Evolutionary conservation across 2,113 vertebrate genomes (phyloP).

Genomic region (Steatornis caripensis): DNA sequence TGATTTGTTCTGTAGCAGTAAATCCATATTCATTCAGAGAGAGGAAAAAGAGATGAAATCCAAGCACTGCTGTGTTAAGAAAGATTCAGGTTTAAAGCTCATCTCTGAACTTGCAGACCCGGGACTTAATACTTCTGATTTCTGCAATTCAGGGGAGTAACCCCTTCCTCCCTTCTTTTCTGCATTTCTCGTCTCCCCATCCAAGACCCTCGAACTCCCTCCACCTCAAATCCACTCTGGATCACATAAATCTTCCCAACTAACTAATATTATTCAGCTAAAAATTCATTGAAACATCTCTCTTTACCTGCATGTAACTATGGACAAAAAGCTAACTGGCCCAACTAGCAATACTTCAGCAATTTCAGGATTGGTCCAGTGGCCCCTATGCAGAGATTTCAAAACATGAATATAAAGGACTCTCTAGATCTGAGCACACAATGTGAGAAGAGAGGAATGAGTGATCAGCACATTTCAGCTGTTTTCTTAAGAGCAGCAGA

Average conservation of each 20-base stretch:
- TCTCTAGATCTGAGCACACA: not conserved
- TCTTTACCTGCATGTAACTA: not conserved
- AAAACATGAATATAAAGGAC: not conserved
- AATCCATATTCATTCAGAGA: not conserved
- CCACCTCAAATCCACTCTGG: not conserved
- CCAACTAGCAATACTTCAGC: not conserved
- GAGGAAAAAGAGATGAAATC: not conserved
- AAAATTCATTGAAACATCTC: not conserved
- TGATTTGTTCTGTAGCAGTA: not conserved
- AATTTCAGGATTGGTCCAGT: not conserved
- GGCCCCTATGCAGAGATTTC: not conserved
- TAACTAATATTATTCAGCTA: not conserved
- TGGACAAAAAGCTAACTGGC: not conserved
- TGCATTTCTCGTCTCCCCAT: fast-evolving
- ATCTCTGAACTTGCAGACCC: not conserved
- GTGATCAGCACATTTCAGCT: not conserved
- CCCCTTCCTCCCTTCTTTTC: not conserved
- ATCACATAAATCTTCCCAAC: not conserved
- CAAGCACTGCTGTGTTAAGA: not conserved
- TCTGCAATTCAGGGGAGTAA: not conserved
- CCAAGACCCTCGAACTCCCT: fast-evolving
- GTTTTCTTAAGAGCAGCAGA: not conserved
- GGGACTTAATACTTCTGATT: not conserved
- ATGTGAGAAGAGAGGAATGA: not conserved
- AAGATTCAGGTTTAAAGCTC: not conserved